Base-by-base conservation (phyloP, 2,797 vertebrate species). In the Enteromius viviparus region DNA sequence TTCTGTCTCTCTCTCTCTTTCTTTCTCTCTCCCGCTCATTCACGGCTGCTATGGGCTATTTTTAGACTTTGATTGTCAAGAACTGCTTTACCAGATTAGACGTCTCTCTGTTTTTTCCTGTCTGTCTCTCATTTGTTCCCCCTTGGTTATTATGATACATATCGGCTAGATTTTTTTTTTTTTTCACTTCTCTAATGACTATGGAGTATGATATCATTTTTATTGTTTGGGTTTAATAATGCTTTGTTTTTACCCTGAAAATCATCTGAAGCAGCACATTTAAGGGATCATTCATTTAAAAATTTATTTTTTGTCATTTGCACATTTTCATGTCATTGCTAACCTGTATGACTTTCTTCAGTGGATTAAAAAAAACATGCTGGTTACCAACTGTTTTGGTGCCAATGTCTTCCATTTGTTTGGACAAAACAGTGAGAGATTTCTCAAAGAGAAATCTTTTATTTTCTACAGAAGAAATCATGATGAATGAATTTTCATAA, bases 11-110 rank as follows among this genome's bases (percentile, higher is more conserved):
- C n/a, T 64, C 60, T 55, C 32, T 64, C 17, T 49, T n/a, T 62
- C 14, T 68, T 32, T 62, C 76, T 79, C 19, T 76, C 47, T 75
- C 55, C 49, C 26, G 65, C 58, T 80, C 58, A 77, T 84, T 66
- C 62, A 68, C 32, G 70, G 62, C 71, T 65, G 81, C 80, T 47
- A 62, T 60, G 21, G 51, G 66, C 85, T 88, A 86, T 89, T 89
- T 87, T 85, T 89, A 86, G 81, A 69, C 60, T 62, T n/a, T 75
- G 87, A 81, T 88, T 84, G 84, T 78, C 77, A 81, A 77, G 78
- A 83, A 85, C 51, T 49, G 78, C 85, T 83, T 83, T 84, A 88
- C 60, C 51, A 78, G 84, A 89, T 87, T 85, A 89, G 82, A 76
- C 65, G 34, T 82, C 34, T 81, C 80, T 78, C 49, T 42, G 14